Percentiles rank a stretch among this genome's conserved stretches.
phyloP scores from a whole-genome alignment of 2,113 vertebrate species.

The Hydrolagus affinis region DNA sequence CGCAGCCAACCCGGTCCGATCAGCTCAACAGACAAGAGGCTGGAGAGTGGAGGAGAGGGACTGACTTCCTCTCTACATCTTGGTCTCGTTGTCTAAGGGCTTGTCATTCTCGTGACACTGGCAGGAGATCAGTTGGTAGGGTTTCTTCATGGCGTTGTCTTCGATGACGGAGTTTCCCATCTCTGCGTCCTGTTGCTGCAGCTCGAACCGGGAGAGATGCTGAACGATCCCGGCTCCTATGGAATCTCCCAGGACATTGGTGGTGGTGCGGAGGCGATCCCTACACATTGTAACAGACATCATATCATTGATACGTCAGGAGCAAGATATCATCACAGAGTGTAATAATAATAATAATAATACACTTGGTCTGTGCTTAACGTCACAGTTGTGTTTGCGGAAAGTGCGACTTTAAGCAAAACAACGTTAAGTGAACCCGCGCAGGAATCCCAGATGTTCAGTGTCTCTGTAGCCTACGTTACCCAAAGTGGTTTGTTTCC shows the following conservation, averaged over 20 bases:
- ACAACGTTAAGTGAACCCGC: no score
- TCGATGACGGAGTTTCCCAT: constrained; percentile 82
- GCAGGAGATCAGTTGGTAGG: constrained; percentile 76
- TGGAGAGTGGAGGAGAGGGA: not conserved
- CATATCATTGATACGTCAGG: no score
- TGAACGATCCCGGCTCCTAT: constrained; percentile 89
- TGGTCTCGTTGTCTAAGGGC: constrained; percentile 71
- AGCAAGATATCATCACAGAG: no score
- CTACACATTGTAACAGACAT: constrained; percentile 44
- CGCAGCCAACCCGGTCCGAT: not conserved
- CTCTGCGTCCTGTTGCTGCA: constrained; percentile 67
- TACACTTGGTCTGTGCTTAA: no score
- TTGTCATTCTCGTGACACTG: constrained; percentile 71
- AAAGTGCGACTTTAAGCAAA: no score
- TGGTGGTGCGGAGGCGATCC: constrained; percentile 85
- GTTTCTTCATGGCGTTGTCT: constrained; percentile 81
- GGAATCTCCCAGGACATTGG: constrained; percentile 90
- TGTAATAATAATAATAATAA: no score
- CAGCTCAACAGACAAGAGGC: not conserved
- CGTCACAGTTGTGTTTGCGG: no score
- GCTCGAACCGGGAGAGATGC: constrained; percentile 80
- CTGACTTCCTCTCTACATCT: constrained; percentile 65
- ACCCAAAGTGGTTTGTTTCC: no score
- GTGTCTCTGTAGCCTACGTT: no score
- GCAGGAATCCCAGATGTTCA: no score